Evolutionary conservation across 2,113 vertebrate genomes (phyloP), one percentile per base, ranked within the genome.

Genomic region (Brachionichthys hirsutus): DNA sequence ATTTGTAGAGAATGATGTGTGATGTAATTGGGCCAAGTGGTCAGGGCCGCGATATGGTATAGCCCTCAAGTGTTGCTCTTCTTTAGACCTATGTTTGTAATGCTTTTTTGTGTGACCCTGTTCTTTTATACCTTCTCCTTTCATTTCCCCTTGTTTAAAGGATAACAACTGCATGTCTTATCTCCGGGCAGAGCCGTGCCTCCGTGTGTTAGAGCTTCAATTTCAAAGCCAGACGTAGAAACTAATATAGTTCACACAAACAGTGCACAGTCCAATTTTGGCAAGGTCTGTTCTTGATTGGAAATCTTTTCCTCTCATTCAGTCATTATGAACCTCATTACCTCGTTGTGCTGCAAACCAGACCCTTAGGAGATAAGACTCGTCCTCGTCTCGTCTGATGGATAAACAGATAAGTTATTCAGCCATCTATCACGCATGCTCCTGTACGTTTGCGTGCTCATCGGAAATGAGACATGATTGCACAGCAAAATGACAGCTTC

Each of bases 291-390:
- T 48, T 45, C 52, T 51, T 71, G 52, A 79, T 75, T 78, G 70
- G 70, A 74, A 70, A 75, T 75, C 58, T 75, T 80, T 74, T 75
- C 73, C 70, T 76, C 79, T 62, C 43, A 35, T 56, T 40, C 84
- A 78, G 73, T 84, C 71, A 85, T 87, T 75, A 83, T 40, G 67
- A 73, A 65, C 2, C 65, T 79, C 77, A 83, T 86, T 82, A 86
- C 44, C 70, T 76, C 45, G 78, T 78, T 86, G 68, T 48, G 47
- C 48, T 55, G 44, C 54, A 71, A 74, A 70, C 81, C 79, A 84
- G 79, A 67, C 73, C 65, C 65, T 51, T 18, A 51, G 53, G 60
- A 86, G 85, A 84, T 85, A 79, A 82, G 73, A 67, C 55, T 51
- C 16, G 40, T 77, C 62, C 67, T 70, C 48, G 48, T 69, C 59